Evolutionary conservation across 2,113 vertebrate genomes (phyloP), one percentile per base, ranked within the genome.

Genomic region (Jacana jacana): DNA sequence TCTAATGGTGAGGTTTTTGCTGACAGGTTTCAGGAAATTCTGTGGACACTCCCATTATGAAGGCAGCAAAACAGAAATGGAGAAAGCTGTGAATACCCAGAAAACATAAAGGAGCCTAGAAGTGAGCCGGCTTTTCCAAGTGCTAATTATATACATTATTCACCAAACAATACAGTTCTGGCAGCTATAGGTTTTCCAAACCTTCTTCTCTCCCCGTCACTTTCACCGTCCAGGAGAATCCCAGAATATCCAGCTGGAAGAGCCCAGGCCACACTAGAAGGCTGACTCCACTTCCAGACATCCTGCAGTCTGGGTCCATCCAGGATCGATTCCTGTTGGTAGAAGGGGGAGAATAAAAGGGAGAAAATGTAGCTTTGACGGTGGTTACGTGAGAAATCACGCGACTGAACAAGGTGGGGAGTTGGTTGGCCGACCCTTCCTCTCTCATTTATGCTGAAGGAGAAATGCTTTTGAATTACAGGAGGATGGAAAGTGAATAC

Each of bases 211-310:
- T 39, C 55, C 33, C 15, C 23, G 24, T 24, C 46, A 44, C 48
- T 58, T 51, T 75, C 49, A 10, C 35, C 20, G 19, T 1, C 2
- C 64, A 68, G 66, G 9, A 65, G 33, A 72, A 54, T 16, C 55
- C 57, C 22, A 28, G 28, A 60, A 40, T 0, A 44, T 17, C 14
- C 6, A 77, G 17, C 18, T 13, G 0, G 4, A 69, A 49, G 7
- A 63, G 27, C 10, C 46, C 3, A 31, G 40, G 58, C 37, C 60
- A 52, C 13, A 27, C 28, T 14, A 12, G 44, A 75, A 51, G 33
- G 23, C 3, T 80, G 42, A 44, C 8, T 71, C 3, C 2, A 63
- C 7, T 42, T 54, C 52, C 0, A 2, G 40, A 23, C 30, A 13
- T 46, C 25, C 16, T 10, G 9, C 73, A 51, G 13, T 6, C 33